Base-by-base conservation (phyloP, 2,888 invertebrate species). In the Orthonychiurus folsomi region DNA sequence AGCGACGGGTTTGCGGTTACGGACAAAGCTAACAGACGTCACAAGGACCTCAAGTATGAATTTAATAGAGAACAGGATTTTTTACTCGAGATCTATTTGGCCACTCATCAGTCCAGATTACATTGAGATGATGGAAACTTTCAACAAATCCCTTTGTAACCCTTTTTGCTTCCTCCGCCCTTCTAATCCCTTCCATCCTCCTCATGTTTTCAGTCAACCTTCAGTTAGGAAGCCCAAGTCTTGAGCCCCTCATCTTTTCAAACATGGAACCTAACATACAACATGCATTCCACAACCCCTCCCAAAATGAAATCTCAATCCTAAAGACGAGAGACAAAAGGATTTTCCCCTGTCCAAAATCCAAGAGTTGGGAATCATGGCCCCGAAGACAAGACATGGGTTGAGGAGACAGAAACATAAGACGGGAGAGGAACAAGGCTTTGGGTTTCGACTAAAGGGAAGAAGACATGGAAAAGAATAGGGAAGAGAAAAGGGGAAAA, bases 21-120 rank as follows among this genome's bases (percentile, higher is more conserved):
- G 37, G 15, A 15, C 37, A 37, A 37, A 15, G 5, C 9, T 9
- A 37, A 9, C 9, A 37, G 37, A 37, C 37, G 37, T 5, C 37
- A 15, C 9, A 37, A 5, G 26, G 27, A 47, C 55, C 47, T 58
- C 60, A 63, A 63, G 61, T 63, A 63, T 63, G 63, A 63, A 63
- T 63, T 63, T 63, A 63, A 63, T 63, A 61, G 63, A 48, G 63
- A 63, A 63, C 61, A 61, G 55, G 61, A 59, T 59, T 64, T 64
- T 64, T 64, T 64, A 64, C 64, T 64, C 37, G 61, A 60, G 52
- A 61, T 64, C 64, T 64, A 64, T 64, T 64, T 64, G 61, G 64
- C 64, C 59, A 64, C 61, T 64, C 64, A 64, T 64, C 61, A 64
- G 61, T 64, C 61, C 59, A 64, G 64, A 64, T 64, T 64, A 64